Evolutionary conservation across 2,797 vertebrate species (phyloP).

Genomic region (Falco rusticolus): DNA sequence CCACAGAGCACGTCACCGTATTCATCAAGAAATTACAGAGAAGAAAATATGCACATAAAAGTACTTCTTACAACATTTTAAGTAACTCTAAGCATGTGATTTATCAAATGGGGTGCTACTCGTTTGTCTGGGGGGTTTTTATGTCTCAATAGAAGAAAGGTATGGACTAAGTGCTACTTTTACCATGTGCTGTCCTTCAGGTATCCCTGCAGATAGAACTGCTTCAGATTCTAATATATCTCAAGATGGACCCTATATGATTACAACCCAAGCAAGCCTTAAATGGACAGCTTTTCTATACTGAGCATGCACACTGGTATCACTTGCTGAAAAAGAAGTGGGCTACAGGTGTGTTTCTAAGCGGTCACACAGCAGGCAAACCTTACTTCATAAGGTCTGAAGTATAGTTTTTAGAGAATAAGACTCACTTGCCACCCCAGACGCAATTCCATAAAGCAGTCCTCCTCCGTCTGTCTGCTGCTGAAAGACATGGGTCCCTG

Average conservation of each 20-base stretch:
- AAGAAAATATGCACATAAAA: background rate
- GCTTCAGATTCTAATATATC: background rate
- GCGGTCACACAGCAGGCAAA: background rate
- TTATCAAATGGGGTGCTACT: background rate
- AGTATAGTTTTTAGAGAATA: background rate
- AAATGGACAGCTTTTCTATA: background rate
- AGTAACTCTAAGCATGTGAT: background rate
- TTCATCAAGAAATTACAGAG: background rate
- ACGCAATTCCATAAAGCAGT: constrained; percentile 93
- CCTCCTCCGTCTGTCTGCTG: constrained; percentile 88
- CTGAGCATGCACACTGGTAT: background rate
- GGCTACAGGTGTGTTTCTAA: background rate
- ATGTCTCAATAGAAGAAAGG: background rate
- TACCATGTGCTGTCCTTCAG: background rate
- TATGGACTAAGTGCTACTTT: background rate
- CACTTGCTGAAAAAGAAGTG: background rate
- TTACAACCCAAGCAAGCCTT: background rate
- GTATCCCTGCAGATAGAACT: background rate
- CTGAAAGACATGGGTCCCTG: constrained; percentile 87
- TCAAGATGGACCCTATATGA: background rate
- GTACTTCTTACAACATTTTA: background rate
- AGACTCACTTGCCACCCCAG: constrained; percentile 96
- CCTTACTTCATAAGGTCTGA: background rate
- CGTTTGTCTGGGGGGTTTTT: background rate
- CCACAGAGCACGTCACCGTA: background rate